These are phyloP conservation scores for Hycleus phaleratus DNA, from an alignment of 1,140 invertebrate genomes.

Conservation along the genomic window DNA sequence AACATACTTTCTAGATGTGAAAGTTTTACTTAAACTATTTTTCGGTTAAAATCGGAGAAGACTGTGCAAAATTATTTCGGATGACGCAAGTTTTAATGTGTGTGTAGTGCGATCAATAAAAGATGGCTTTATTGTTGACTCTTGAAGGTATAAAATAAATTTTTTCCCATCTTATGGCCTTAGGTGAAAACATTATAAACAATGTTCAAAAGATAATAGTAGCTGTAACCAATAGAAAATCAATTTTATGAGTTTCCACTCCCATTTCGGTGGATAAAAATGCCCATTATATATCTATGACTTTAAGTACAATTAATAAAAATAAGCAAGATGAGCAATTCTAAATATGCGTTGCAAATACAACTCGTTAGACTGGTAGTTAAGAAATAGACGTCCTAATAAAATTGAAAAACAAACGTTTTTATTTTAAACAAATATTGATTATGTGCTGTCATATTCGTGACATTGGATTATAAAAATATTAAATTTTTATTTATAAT, in stretches of 20 bases:
- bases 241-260: constrained; percentile 17
- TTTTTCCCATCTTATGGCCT: background rate
- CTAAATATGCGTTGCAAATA: constrained; percentile 5
- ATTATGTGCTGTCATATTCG: constrained; percentile 9
- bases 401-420: constrained; percentile 14
- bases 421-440: constrained; percentile 16
- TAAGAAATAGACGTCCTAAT: constrained; percentile 15
- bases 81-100: background rate
- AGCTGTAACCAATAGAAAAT: constrained; percentile 16
- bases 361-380: constrained; percentile 14
- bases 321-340: constrained; percentile 6
- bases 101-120: background rate
- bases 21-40: too few species aligned
- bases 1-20: too few species aligned
- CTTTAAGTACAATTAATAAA: background rate
- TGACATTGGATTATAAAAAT: constrained; percentile 16
- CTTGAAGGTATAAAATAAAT: background rate
- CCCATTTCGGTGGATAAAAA: constrained; percentile 4
- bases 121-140: background rate
- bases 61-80: background rate
- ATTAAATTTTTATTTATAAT: constrained; percentile 7
- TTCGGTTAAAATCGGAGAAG: too few species aligned
- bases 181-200: constrained; percentile 9
- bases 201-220: constrained; percentile 14
- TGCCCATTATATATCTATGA: background rate